A percentile compares a stretch with the other conserved stretches of the same genome.
Conservation (phyloP, 2,888 invertebrate species). For the Morpho achilles region DNA sequence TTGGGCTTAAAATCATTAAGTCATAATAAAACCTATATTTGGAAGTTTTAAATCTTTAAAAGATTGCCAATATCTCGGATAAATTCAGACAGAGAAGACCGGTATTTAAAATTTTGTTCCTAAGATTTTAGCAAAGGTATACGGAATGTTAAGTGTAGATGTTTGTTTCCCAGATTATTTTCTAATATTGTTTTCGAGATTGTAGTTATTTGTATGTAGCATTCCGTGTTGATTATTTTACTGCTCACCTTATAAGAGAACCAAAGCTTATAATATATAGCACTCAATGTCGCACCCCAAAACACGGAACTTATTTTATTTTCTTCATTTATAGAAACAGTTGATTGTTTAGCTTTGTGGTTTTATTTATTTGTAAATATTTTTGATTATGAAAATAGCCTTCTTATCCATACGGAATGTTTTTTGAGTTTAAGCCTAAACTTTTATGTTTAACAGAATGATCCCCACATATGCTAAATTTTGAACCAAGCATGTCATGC, state of each 20-base stretch:
- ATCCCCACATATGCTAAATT: constrained; percentile 26
- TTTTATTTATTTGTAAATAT: neutral
- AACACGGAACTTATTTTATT: neutral
- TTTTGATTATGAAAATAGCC: neutral
- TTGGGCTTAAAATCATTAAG: constrained; percentile 47
- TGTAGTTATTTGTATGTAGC: constrained; percentile 2
- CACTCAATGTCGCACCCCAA: constrained; percentile 1
- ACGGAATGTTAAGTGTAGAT: constrained; percentile 1
- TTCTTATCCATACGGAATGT: constrained; percentile 28
- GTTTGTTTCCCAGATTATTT: constrained; percentile 1
- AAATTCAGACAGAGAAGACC: no score
- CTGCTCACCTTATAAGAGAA: neutral
- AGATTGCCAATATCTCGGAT: neutral
- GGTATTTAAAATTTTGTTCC: no score
- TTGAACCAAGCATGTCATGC: constrained; percentile 60
- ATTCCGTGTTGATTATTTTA: constrained; percentile 10
- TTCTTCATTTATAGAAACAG: neutral
- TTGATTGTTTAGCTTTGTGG: neutral
- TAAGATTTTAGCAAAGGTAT: no score
- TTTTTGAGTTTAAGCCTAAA: constrained; percentile 32
- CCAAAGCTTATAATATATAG: constrained; percentile 6
- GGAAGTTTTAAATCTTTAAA: constrained; percentile 1
- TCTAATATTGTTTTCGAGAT: constrained; percentile 1
- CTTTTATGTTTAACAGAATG: constrained; percentile 29
- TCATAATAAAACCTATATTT: constrained; percentile 21